Percentiles rank a stretch among this genome's conserved stretches.
Conservation (phyloP, 2,888 invertebrate genomes). For the Trissoscelio sp. region DNA sequence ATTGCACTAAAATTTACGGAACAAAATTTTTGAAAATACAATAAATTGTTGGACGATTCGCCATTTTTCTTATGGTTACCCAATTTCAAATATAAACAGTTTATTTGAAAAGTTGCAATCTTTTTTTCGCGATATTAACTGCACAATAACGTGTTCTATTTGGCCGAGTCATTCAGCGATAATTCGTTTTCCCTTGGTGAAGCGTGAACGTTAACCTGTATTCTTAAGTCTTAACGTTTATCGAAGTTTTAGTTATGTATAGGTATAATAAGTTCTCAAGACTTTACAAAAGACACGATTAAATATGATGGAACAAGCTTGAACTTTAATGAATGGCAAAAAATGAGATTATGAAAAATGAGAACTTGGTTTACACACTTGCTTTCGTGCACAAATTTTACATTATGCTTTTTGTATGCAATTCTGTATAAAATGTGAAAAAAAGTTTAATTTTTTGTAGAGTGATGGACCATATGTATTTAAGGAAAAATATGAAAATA, state of each 20-base stretch:
- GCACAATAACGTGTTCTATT: conserved; percentile 2
- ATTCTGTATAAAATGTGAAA: no score
- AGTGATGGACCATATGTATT: no score
- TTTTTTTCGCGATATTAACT: neutral
- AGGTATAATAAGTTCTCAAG: neutral
- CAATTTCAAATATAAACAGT: neutral
- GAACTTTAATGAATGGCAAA: neutral
- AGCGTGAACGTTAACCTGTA: neutral
- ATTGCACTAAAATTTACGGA: no score
- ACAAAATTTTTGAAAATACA: no score
- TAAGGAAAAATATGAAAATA: no score
- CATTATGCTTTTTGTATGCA: no score
- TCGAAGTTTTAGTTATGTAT: neutral
- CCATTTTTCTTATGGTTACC: neutral
- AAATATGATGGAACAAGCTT: neutral
- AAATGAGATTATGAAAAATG: neutral
- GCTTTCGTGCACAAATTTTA: no score
- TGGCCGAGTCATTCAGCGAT: conserved; percentile 2
- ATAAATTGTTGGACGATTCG: no score
- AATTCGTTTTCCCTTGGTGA: conserved; percentile 2
- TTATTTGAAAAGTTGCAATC: neutral
- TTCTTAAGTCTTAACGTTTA: neutral
- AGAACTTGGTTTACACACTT: neutral
- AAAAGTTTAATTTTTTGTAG: no score
- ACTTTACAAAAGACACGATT: neutral